Conservation (phyloP, 2,797 vertebrate genomes). For the Phoeniculus purpureus region DNA sequence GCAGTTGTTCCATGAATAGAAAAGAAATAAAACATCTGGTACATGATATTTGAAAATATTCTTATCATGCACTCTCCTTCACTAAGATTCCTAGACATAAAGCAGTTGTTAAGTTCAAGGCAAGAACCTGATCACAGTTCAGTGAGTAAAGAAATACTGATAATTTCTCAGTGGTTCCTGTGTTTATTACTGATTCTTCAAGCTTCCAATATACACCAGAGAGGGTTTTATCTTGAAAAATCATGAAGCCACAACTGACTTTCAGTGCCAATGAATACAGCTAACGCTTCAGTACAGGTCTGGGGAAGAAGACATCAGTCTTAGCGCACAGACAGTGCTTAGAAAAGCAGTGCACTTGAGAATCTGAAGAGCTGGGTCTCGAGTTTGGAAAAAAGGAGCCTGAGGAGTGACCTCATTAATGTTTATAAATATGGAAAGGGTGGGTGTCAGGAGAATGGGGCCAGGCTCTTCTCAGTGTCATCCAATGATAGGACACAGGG, state of each 20-base stretch:
- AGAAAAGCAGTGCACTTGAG: rapidly evolving
- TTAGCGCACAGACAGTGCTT: background rate
- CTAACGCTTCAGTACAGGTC: background rate
- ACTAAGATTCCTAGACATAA: background rate
- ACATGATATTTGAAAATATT: background rate
- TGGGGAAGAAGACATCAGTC: background rate
- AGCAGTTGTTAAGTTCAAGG: background rate
- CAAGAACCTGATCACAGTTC: background rate
- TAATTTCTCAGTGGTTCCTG: background rate
- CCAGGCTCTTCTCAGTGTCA: too few species aligned
- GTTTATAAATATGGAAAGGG: too few species aligned
- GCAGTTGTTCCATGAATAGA: background rate
- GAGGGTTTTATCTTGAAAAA: background rate
- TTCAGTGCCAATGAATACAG: background rate
- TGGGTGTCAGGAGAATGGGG: too few species aligned
- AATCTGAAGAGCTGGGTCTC: background rate
- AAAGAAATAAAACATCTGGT: background rate
- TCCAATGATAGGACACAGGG: too few species aligned
- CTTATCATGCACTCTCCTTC: background rate
- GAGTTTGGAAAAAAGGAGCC: too few species aligned
- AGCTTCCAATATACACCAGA: background rate
- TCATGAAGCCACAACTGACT: background rate
- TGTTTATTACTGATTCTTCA: background rate
- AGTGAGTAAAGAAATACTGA: background rate
- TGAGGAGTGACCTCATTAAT: too few species aligned